phyloP scores from a whole-genome alignment of 2,888 invertebrate species.

The Empis stercorea region DNA sequence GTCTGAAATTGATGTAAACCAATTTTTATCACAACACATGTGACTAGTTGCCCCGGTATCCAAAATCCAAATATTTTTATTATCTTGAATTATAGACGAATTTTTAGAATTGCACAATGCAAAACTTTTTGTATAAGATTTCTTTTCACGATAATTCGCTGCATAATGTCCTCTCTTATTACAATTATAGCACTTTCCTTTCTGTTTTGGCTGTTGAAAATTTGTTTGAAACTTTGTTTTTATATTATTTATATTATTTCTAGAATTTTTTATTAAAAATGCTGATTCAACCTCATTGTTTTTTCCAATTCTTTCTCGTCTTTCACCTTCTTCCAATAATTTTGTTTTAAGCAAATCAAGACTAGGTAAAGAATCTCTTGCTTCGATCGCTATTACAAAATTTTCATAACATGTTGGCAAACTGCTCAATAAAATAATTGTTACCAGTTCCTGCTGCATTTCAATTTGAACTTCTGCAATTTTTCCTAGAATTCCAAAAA shows the following conservation, averaged over 20 bases:
- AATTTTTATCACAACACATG: not conserved
- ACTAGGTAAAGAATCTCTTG: conserved; percentile 20
- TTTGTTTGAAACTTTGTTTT: too few relatives aligned
- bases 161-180: conserved; percentile 3
- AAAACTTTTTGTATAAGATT: not conserved
- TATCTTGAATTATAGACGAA: too few relatives aligned
- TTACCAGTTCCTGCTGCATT: conserved; percentile 21
- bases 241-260: too few relatives aligned
- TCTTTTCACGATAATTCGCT: not conserved
- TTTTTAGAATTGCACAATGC: not conserved
- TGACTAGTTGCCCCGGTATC: not conserved
- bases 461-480: conserved; percentile 22
- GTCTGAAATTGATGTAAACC: too few relatives aligned
- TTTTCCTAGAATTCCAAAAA: conserved; percentile 27
- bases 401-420: conserved; percentile 22
- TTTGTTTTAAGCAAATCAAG: conserved; percentile 8
- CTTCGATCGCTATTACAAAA: conserved; percentile 26
- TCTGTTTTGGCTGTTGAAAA: not conserved
- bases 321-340: conserved; percentile 13
- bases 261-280: not conserved
- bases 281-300: not conserved
- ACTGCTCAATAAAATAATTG: conserved; percentile 26
- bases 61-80: not conserved
- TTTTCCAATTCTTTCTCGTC: conserved; percentile 10
- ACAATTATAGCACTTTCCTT: conserved; percentile 2